These are phyloP conservation scores for Stegodyphus dumicola DNA, from an alignment of 1,140 invertebrate genomes.

Conservation along the genomic window DNA sequence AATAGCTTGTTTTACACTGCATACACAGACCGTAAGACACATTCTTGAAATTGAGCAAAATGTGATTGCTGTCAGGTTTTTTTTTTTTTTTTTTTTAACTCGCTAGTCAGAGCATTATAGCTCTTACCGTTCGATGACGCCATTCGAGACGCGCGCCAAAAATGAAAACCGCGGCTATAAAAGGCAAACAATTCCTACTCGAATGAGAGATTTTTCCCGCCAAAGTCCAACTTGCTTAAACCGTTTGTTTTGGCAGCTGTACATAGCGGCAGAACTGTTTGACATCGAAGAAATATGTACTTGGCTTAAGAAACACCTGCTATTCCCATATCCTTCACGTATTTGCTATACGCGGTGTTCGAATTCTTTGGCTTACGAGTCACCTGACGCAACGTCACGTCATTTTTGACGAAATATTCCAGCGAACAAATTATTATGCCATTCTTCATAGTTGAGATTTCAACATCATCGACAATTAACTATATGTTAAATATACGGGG, in stretches of 20 bases:
- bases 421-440: too few relatives aligned
- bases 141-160: background rate
- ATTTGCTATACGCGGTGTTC: conserved; percentile 11
- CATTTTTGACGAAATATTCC: background rate
- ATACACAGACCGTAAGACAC: too few relatives aligned
- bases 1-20: too few relatives aligned
- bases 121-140: background rate
- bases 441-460: too few relatives aligned
- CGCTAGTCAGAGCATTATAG: background rate
- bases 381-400: background rate
- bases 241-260: conserved; percentile 38
- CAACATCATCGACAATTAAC: too few relatives aligned
- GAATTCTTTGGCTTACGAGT: conserved; percentile 5
- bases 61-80: too few relatives aligned
- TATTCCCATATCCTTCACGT: background rate
- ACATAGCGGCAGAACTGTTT: conserved; percentile 21
- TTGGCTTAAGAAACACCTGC: conserved; percentile 7
- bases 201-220: conserved; percentile 23
- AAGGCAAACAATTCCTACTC: conserved; percentile 2
- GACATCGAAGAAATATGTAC: conserved; percentile 18
- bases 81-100: too few relatives aligned
- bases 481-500: too few relatives aligned
- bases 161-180: background rate
- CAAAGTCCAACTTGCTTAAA: conserved; percentile 28
- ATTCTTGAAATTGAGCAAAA: too few relatives aligned